phyloP scores from a whole-genome alignment of 2,113 vertebrate species.

The Gymnobelideus leadbeateri region DNA sequence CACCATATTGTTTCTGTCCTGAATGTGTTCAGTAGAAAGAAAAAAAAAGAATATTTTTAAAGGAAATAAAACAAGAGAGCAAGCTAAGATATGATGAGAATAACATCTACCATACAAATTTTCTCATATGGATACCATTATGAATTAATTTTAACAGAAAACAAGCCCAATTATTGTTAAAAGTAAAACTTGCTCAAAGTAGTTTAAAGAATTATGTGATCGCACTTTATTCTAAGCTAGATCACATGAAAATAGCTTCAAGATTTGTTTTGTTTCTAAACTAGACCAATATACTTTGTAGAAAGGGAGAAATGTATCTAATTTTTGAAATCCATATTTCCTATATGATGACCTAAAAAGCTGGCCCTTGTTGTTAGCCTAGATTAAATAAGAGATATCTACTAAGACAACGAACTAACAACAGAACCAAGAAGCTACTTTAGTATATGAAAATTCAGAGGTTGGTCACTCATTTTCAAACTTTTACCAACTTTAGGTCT shows the following conservation, averaged over 20 bases:
- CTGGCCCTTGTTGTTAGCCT: not conserved
- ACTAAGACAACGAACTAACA: not conserved
- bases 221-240: not conserved
- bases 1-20: conserved; percentile 99
- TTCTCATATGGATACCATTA: not conserved
- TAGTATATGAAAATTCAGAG: not conserved
- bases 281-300: not conserved
- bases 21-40: conserved; percentile 90
- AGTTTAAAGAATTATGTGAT: not conserved
- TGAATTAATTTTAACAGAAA: conserved; percentile 38
- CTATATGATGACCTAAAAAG: not conserved
- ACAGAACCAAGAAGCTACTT: not conserved
- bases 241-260: not conserved
- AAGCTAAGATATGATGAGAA: conserved; percentile 25
- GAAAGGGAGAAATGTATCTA: not conserved
- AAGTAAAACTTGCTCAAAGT: not conserved
- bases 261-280: not conserved
- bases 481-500: not conserved
- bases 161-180: conserved; percentile 22
- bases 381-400: not conserved
- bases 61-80: conserved; percentile 58
- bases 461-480: not conserved
- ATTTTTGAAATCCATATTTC: not conserved
- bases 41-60: conserved; percentile 82
- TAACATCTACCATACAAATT: conserved; percentile 35